A percentile compares a stretch with the other conserved stretches of the same genome.
These are phyloP conservation scores for Cybosia mesomella DNA, from an alignment of 2,888 invertebrate genomes.

Conservation along the genomic window DNA sequence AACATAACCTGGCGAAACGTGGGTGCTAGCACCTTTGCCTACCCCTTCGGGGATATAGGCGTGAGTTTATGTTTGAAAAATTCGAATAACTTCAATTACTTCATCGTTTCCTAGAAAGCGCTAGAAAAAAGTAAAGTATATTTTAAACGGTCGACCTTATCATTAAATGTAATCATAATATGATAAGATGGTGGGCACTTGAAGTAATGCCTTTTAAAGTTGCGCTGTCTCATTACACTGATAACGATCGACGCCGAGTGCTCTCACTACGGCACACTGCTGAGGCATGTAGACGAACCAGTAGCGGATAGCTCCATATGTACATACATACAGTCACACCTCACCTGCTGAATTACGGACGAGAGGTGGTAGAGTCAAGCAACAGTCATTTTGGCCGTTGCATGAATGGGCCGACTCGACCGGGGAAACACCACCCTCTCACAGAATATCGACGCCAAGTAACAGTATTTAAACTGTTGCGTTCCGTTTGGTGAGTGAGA, in stretches of 20 bases:
- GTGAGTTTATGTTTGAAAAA: no score
- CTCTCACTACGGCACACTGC: slow-evolving; percentile 5
- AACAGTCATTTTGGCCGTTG: no score
- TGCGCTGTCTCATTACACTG: slow-evolving; percentile 32
- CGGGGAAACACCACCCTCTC: no score
- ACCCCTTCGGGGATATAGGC: no score
- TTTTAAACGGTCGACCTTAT: slow-evolving; percentile 32
- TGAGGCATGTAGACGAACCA: neutral
- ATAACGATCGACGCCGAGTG: slow-evolving; percentile 24
- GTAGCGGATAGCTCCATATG: neutral
- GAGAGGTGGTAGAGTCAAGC: no score
- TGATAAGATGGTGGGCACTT: slow-evolving; percentile 39
- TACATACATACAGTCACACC: neutral
- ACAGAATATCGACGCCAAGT: no score
- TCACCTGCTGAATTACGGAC: no score
- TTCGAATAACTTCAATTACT: neutral
- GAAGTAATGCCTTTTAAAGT: slow-evolving; percentile 35
- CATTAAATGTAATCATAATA: slow-evolving; percentile 43
- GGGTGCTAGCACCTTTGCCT: no score
- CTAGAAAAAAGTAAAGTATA: slow-evolving; percentile 7
- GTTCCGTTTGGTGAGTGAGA: no score
- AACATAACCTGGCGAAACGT: no score
- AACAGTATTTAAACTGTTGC: no score
- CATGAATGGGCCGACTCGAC: no score
- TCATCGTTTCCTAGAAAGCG: slow-evolving; percentile 7